Conservation (phyloP, 2,113 vertebrate species). For the Pachypanchax playfairii region DNA sequence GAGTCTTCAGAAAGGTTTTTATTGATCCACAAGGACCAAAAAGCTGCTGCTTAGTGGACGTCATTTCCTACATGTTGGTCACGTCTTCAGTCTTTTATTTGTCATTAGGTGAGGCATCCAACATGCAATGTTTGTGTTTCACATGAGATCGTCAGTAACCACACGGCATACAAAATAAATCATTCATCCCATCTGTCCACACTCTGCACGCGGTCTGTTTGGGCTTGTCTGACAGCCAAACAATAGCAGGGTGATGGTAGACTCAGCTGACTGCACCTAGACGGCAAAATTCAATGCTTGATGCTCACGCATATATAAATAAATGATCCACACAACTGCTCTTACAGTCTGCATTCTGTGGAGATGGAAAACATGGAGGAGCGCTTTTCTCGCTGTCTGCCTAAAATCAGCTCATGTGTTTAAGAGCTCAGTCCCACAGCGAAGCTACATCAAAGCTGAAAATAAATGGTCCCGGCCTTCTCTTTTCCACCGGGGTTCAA, state of each 20-base stretch:
- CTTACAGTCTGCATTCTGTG: slow-evolving; percentile 4
- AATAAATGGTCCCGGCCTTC: slow-evolving; percentile 60
- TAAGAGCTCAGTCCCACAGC: slow-evolving; percentile 14
- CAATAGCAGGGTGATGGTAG: slow-evolving; percentile 24
- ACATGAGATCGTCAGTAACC: slow-evolving; percentile 34
- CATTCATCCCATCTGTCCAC: slow-evolving; percentile 45
- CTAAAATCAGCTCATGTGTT: slow-evolving; percentile 9
- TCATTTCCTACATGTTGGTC: slow-evolving; percentile 7
- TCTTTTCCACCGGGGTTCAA: slow-evolving; percentile 47
- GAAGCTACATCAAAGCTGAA: slow-evolving; percentile 63
- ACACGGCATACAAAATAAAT: slow-evolving; percentile 52
- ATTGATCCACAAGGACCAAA: not conserved
- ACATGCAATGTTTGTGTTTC: slow-evolving; percentile 26
- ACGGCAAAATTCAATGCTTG: slow-evolving; percentile 11
- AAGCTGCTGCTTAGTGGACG: not conserved
- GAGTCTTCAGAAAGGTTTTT: slow-evolving; percentile 9
- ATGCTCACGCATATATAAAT: slow-evolving; percentile 1
- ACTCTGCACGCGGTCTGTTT: slow-evolving; percentile 17
- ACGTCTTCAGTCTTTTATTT: slow-evolving; percentile 21
- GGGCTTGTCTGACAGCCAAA: slow-evolving; percentile 39
- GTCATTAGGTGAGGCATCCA: slow-evolving; percentile 8
- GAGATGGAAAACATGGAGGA: slow-evolving; percentile 2
- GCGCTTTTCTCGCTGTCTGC: slow-evolving; percentile 17
- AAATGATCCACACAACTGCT: not conserved
- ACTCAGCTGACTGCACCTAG: slow-evolving; percentile 17